Evolutionary conservation across 2,797 vertebrate species (phyloP).

Genomic region (Enteromius trimaculatus): DNA sequence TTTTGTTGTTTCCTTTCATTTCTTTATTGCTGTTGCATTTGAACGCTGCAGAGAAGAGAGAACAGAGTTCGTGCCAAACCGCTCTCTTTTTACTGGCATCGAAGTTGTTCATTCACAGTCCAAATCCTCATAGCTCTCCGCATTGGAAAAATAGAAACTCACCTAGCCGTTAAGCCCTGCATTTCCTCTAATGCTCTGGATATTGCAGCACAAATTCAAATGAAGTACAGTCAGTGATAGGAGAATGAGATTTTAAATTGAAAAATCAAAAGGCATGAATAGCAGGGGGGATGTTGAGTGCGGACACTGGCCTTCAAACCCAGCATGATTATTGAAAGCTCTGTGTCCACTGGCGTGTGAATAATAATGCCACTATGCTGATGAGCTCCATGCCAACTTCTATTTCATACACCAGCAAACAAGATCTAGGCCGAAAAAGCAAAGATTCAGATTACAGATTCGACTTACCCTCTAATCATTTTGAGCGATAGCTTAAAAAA

Average conservation of each 20-base stretch:
- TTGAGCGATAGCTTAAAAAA: constrained; percentile 9
- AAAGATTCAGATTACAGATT: constrained; percentile 59
- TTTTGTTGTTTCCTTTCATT: background rate
- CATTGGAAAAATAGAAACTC: constrained; percentile 30
- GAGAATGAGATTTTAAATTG: constrained; percentile 49
- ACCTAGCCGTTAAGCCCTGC: constrained; percentile 26
- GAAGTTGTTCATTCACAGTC: background rate
- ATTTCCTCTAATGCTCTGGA: constrained; percentile 20
- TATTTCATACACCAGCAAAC: constrained; percentile 66
- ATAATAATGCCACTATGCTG: constrained; percentile 61
- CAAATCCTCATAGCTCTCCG: constrained; percentile 18
- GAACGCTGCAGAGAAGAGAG: background rate
- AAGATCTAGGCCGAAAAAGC: constrained; percentile 43
- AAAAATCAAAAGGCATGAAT: constrained; percentile 61
- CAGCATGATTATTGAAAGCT: constrained; percentile 67
- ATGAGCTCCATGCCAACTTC: constrained; percentile 61
- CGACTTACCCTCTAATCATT: constrained; percentile 25
- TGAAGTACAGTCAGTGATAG: background rate
- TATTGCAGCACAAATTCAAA: constrained; percentile 34
- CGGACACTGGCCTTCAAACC: constrained; percentile 65
- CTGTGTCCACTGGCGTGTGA: constrained; percentile 60
- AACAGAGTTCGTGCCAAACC: constrained; percentile 2
- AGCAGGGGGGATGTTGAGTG: constrained; percentile 50
- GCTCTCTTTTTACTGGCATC: constrained; percentile 21
- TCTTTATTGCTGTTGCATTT: constrained; percentile 9